Conservation (phyloP, 2,113 vertebrate genomes). For the Trogon melanurus region DNA sequence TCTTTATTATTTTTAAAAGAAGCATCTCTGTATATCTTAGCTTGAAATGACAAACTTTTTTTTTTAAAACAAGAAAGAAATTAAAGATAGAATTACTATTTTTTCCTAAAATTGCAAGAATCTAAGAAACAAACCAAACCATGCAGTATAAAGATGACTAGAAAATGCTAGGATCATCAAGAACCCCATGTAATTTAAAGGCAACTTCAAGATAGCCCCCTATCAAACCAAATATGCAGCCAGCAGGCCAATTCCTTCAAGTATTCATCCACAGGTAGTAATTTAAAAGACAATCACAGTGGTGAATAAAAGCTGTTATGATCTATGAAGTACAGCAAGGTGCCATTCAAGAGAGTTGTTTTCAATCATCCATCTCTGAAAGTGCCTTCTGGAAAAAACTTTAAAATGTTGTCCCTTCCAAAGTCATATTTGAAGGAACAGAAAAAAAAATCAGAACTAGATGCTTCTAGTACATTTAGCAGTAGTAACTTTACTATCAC, state of each 20-base stretch:
- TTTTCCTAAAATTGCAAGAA: neutral
- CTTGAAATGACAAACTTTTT: neutral
- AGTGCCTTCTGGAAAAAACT: conserved; percentile 43
- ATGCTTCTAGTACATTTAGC: neutral
- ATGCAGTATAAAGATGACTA: neutral
- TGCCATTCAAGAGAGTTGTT: conserved; percentile 48
- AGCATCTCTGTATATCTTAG: neutral
- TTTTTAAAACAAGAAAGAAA: neutral
- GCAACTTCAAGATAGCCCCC: conserved; percentile 48
- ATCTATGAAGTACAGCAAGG: conserved; percentile 58
- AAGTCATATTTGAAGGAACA: conserved; percentile 22
- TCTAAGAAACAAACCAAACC: neutral
- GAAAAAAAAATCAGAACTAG: neutral
- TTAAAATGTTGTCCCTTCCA: conserved; percentile 19
- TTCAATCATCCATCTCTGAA: conserved; percentile 46
- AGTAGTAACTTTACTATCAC: neutral
- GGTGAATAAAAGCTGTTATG: conserved; percentile 60
- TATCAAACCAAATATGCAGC: conserved; percentile 51
- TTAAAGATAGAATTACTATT: neutral
- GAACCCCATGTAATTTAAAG: conserved; percentile 54
- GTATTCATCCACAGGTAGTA: conserved; percentile 57
- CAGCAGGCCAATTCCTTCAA: conserved; percentile 54
- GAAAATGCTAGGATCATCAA: conserved; percentile 56
- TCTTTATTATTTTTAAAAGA: neutral
- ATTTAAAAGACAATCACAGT: conserved; percentile 62